Conservation (phyloP, 2,797 vertebrate genomes). For the Acomys russatus region DNA sequence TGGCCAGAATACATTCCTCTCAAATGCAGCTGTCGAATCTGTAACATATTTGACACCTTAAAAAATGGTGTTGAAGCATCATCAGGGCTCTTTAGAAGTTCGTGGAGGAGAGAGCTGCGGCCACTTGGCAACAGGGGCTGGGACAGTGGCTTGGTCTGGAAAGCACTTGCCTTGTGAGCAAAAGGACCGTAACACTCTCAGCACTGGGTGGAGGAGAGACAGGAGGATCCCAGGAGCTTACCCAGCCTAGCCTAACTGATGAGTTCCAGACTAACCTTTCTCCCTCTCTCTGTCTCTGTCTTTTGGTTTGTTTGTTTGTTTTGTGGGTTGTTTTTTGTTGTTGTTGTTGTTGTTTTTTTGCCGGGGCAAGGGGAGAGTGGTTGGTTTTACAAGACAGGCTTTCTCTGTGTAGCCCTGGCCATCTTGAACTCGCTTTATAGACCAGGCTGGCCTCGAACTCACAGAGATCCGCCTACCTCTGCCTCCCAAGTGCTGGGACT, state of each 20-base stretch:
- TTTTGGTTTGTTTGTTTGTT: no score
- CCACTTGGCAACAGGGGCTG: neutral
- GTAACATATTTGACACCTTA: neutral
- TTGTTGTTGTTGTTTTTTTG: no score
- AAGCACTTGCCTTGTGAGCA: neutral
- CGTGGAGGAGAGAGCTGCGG: neutral
- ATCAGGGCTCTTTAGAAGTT: neutral
- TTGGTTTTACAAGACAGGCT: no score
- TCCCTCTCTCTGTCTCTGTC: no score
- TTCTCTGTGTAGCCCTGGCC: no score
- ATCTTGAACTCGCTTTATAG: no score
- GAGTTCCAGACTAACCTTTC: neutral
- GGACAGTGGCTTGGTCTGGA: neutral
- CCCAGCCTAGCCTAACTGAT: neutral
- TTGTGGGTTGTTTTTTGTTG: no score
- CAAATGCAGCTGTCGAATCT: neutral
- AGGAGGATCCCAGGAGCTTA: neutral
- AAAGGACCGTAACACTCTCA: no score
- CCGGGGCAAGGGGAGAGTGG: no score
- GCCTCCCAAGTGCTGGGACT: no score
- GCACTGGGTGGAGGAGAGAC: neutral
- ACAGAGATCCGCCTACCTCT: no score
- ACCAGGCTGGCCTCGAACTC: no score
- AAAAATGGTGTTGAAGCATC: neutral
- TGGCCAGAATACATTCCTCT: neutral